Base-by-base conservation (phyloP, 2,888 invertebrate species). In the Chesias legatella region DNA sequence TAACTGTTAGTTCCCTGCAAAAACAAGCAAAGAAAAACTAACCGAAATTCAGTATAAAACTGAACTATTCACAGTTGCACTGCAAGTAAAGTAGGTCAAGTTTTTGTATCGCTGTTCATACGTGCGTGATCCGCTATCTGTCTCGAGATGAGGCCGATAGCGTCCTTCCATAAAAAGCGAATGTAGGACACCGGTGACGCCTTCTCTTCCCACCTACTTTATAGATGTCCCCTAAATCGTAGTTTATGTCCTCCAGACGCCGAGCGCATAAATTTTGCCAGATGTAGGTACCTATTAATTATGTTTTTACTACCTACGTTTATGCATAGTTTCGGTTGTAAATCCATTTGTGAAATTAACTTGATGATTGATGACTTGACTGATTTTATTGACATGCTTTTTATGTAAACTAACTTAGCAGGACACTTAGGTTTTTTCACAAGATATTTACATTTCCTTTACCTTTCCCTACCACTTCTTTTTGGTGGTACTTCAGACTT, bases 81-180 rank as follows among this genome's bases (percentile, higher is more conserved):
- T 63, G 61, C 61, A 53, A 56, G 49, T 56, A 51, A 77, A 79
- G 62, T 79, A 64, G 79, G 78, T 75, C 78, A 77, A 73, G 73
- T 76, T 77, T 77, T 75, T 76, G 70, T 73, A 62, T 67, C 58
- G 61, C 45, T 66, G 60, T 67, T 69, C 72, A 73, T 73, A 71
- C 72, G 76, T 72, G 77, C 78, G 75, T 79, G 79, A 80, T 79
- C 72, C 78, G 72, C 76, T 76, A 79, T 80, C 77, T 22, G n/a
- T 27, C n/a, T 9, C 17, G 23, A 75, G 79, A 81, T 79, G 77
- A 73, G 68, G 59, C 77, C 73, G 83, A 85, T 85, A 84, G 69
- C 70, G 76, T 75, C 77, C 79, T 75, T 71, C 73, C 77, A 79
- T 84, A 86, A 86, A 86, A 83, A 83, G 75, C 68, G 70, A 69